phyloP scores from a whole-genome alignment of 2,113 vertebrate species.

The Myiozetetes cayanensis region DNA sequence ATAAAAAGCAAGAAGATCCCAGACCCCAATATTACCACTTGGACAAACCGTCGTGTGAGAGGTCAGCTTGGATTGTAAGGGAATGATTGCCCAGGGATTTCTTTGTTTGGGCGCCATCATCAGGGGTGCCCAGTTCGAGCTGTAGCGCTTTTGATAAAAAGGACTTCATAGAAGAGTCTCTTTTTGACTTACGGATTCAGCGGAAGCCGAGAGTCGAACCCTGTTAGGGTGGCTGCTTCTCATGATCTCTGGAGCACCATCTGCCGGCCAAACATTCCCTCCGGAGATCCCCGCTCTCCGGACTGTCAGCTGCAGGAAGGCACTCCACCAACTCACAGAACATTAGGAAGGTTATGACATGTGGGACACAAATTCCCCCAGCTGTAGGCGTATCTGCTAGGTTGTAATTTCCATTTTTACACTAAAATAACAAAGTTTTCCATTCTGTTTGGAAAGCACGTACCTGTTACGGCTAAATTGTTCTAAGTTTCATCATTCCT shows the following conservation, averaged over 20 bases:
- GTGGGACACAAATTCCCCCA: not conserved
- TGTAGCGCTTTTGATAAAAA: not conserved
- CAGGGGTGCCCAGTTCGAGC: not conserved
- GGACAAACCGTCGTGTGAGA: fast-evolving
- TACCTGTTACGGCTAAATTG: not conserved
- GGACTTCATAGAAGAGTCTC: not conserved
- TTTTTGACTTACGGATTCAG: fast-evolving
- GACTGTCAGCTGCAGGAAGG: not conserved
- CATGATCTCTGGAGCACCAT: not conserved
- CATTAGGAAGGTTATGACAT: not conserved
- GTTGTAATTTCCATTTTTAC: not conserved
- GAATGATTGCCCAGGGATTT: not conserved
- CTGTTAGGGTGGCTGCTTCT: not conserved
- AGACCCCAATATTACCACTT: not conserved
- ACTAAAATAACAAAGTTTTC: not conserved
- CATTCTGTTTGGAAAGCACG: not conserved
- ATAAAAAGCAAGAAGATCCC: not conserved
- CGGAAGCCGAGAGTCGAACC: not conserved
- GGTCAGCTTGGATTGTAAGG: not conserved
- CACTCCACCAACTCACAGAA: not conserved
- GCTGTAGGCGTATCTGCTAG: not conserved
- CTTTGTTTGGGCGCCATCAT: not conserved
- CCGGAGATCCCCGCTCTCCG: not conserved
- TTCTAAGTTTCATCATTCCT: not conserved
- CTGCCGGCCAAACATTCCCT: not conserved